A percentile compares a stretch with the other conserved stretches of the same genome.
These are phyloP conservation scores for Papilio elwesi DNA, from an alignment of 2,888 invertebrate genomes.

Conservation along the genomic window DNA sequence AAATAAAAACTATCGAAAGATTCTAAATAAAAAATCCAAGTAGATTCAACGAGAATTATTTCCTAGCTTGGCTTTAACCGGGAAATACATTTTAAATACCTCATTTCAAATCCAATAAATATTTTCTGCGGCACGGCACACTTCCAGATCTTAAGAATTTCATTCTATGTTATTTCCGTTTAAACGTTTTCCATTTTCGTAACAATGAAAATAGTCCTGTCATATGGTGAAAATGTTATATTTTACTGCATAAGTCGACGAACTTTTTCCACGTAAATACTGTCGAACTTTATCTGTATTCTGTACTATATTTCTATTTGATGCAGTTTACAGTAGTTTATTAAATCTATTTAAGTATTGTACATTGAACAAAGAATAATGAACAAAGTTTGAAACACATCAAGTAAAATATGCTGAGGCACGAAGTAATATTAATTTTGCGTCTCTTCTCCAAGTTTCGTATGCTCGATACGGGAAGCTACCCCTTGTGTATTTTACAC, in stretches of 20 bases:
- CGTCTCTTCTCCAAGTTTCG: slow-evolving; percentile 2
- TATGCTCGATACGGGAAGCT: slow-evolving; percentile 21
- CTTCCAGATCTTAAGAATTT: slow-evolving; percentile 1
- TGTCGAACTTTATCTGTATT: too few species aligned
- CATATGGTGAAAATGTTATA: not conserved
- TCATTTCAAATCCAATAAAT: slow-evolving; percentile 9
- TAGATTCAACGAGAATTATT: not conserved
- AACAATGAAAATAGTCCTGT: not conserved
- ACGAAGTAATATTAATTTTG: slow-evolving; percentile 30
- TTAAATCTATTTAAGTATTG: not conserved
- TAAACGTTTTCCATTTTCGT: not conserved
- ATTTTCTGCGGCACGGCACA: slow-evolving; percentile 10
- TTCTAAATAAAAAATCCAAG: not conserved
- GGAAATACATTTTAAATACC: slow-evolving; percentile 4
- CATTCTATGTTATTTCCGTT: slow-evolving; percentile 10
- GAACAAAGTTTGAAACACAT: slow-evolving; percentile 2
- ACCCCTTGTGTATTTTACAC: slow-evolving; percentile 7
- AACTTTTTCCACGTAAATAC: too few species aligned
- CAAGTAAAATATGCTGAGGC: slow-evolving; percentile 24
- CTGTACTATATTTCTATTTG: too few species aligned
- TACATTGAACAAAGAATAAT: not conserved
- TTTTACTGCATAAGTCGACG: not conserved
- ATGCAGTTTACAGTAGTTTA: not conserved
- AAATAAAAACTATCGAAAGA: too few species aligned
- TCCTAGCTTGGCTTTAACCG: not conserved